Conservation (phyloP, 1,140 invertebrate genomes). For the Drosophila lacteicornis region DNA sequence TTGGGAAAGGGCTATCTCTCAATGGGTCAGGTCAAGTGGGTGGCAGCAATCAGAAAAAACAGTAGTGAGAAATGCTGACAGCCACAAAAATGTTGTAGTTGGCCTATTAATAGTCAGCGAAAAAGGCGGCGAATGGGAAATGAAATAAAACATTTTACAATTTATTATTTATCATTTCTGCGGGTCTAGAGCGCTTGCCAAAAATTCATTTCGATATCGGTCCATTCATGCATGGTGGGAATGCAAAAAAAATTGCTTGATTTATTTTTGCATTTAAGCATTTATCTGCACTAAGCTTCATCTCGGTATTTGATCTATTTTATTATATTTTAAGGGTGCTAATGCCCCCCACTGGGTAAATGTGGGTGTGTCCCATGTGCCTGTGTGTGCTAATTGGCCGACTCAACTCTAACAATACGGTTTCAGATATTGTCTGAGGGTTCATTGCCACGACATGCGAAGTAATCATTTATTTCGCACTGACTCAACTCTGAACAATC, state of each 20-base stretch:
- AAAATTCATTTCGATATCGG: constrained; percentile 42
- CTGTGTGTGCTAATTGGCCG: constrained; percentile 56
- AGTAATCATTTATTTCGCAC: constrained; percentile 66
- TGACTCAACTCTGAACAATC: constrained; percentile 32
- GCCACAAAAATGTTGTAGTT: constrained; percentile 52
- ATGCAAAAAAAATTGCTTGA: background rate
- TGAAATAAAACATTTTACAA: constrained; percentile 54
- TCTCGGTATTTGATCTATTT: background rate
- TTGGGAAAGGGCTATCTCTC: constrained; percentile 35
- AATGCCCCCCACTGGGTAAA: constrained; percentile 7
- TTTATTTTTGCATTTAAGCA: constrained; percentile 11
- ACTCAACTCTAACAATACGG: constrained; percentile 18
- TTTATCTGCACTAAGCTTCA: constrained; percentile 8
- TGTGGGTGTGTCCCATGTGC: constrained; percentile 2
- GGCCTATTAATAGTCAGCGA: constrained; percentile 72
- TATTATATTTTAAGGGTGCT: constrained; percentile 12
- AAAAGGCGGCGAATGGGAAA: constrained; percentile 23
- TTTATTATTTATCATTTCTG: constrained; percentile 71
- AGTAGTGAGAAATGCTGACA: constrained; percentile 68
- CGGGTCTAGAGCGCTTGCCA: constrained; percentile 34
- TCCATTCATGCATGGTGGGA: constrained; percentile 33
- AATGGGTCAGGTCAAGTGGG: constrained; percentile 74
- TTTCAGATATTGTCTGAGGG: constrained; percentile 27
- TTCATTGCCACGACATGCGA: constrained; percentile 78
- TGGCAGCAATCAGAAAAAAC: constrained; percentile 40